phyloP scores from a whole-genome alignment of 2,797 vertebrate species.

The Dendrocincla fuliginosa region DNA sequence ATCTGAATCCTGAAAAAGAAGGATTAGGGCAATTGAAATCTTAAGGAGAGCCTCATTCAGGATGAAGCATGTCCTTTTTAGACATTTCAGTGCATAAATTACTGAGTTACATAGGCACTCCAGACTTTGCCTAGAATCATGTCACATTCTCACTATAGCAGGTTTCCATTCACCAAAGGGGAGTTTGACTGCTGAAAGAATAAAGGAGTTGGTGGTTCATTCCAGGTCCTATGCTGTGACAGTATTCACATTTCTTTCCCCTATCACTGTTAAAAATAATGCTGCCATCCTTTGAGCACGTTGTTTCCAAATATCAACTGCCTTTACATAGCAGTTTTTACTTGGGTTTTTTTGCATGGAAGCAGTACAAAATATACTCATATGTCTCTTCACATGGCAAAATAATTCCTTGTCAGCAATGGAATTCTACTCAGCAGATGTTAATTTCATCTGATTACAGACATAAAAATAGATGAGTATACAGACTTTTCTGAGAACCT shows the following conservation, averaged over 20 bases:
- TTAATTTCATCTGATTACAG: neutral
- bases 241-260: neutral
- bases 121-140: neutral
- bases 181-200: neutral
- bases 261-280: neutral
- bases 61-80: neutral
- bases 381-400: neutral
- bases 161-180: neutral
- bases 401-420: neutral
- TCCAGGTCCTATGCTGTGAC: neutral
- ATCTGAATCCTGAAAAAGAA: neutral
- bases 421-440: neutral
- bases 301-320: neutral
- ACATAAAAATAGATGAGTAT: neutral
- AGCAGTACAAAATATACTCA: neutral
- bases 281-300: neutral
- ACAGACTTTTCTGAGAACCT: neutral
- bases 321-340: neutral
- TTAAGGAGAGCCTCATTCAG: neutral
- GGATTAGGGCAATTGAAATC: neutral
- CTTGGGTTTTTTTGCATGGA: neutral
- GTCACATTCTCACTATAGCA: neutral
- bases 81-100: neutral
- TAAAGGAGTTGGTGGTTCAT: neutral
- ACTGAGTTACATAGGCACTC: neutral